These are phyloP conservation scores for Iselma pallidipennis DNA, from an alignment of 2,888 invertebrate species.

Conservation along the genomic window DNA sequence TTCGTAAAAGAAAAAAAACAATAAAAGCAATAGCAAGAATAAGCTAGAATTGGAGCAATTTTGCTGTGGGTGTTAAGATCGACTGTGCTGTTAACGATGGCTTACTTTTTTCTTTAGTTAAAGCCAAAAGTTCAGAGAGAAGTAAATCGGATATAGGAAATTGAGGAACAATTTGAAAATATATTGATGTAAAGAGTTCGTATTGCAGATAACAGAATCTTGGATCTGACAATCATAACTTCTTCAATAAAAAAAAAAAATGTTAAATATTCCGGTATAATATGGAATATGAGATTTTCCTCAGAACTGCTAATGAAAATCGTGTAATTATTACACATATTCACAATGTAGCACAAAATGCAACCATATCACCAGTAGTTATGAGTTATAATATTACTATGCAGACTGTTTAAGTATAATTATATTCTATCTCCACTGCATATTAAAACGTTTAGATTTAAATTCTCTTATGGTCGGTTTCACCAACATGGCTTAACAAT, in stretches of 20 bases:
- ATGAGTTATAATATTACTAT: not conserved
- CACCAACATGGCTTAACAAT: too few species aligned
- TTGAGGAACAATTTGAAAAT: too few species aligned
- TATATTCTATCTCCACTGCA: not conserved
- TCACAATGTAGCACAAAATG: not conserved
- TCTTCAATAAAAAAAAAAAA: too few species aligned
- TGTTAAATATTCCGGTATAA: too few species aligned
- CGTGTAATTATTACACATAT: not conserved
- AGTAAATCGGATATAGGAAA: not conserved
- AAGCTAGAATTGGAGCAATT: not conserved
- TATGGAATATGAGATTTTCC: not conserved
- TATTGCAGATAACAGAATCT: too few species aligned
- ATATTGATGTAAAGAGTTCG: too few species aligned
- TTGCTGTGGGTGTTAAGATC: not conserved
- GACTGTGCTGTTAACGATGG: not conserved
- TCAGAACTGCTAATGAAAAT: not conserved
- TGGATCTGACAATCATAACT: too few species aligned
- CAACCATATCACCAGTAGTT: not conserved
- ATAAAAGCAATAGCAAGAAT: too few species aligned
- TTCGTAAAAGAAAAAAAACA: too few species aligned
- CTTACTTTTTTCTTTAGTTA: not conserved
- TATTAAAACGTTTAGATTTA: not conserved
- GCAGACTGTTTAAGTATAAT: not conserved
- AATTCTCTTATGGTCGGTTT: not conserved
- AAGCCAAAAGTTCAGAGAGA: not conserved